Evolutionary conservation across 2,797 vertebrate genomes (phyloP), one percentile per base, ranked within the genome.

Genomic region (Premnoplex brunnescens): DNA sequence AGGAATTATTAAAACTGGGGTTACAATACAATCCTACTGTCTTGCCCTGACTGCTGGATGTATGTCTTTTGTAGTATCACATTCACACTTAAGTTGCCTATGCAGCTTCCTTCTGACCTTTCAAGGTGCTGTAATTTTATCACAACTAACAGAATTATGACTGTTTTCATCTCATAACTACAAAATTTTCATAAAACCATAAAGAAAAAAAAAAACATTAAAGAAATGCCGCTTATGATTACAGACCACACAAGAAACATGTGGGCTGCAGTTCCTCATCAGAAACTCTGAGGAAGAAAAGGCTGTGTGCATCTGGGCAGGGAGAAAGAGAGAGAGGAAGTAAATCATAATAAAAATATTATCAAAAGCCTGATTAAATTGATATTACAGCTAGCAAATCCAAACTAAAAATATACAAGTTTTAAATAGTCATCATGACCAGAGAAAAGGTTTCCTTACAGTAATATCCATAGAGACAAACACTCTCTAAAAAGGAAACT

Each of bases 201-300:
- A 62, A 86, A 66, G 63, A 69, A 92, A 85, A 95, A 95, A 64
- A 5, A 76, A 88, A n/a, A 16, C 55, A 60, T 75, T 58, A 80
- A 88, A 64, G 63, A 91, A 91, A 56, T 36, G 27, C 66, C 90
- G 72, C 34, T 69, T 91, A 77, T 78, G 51, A 96, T 75, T 93
- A 89, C 56, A 90, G 91, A 93, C 89, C 92, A 95, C 89, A 96
- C 85, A 94, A 84, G 82, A 82, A 93, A 90, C 37, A 91, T 14
- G 58, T 62, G 78, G 81, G 59, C 74, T 94, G 84, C 72, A 93
- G 63, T 37, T 89, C 49, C 60, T 85, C 79, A 48, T 89, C 68
- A 81, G 59, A 60, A 92, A 89, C 32, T 62, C 39, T 32, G 43
- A 55, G 60, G 64, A 89, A 78, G n/a, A 74, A 93, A 94, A 81